phyloP scores from a whole-genome alignment of 1,140 invertebrate genomes.

The Pseudomyrmex concolor region DNA sequence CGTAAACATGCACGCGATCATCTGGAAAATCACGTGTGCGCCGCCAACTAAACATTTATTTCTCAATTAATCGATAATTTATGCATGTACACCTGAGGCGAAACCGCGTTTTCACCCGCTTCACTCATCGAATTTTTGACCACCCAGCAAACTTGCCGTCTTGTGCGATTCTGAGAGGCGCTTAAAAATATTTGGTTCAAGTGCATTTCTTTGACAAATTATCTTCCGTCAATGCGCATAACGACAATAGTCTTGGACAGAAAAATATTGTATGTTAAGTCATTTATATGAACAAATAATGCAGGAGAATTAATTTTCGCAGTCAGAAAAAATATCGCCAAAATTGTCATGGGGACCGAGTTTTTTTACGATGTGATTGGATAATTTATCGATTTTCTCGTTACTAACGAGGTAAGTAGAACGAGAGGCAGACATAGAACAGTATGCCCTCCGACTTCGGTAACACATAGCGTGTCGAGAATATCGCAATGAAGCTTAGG shows the following conservation, averaged over 20 bases:
- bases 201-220: slow-evolving; percentile 22
- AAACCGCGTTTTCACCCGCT: slow-evolving; percentile 32
- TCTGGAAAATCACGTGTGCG: background rate
- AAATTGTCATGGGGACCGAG: slow-evolving; percentile 8
- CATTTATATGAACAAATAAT: slow-evolving; percentile 60
- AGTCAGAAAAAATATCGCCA: background rate
- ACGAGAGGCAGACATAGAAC: background rate
- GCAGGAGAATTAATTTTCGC: slow-evolving; percentile 30
- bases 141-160: slow-evolving; percentile 42
- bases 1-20: slow-evolving; percentile 21
- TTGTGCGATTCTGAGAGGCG: background rate
- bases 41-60: slow-evolving; percentile 5
- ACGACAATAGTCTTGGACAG: slow-evolving; percentile 2
- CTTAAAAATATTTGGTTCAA: slow-evolving; percentile 16
- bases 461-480: slow-evolving; percentile 61
- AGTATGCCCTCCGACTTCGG: slow-evolving; percentile 1
- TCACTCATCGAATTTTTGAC: background rate
- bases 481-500: slow-evolving; percentile 61
- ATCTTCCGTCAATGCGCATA: slow-evolving; percentile 33
- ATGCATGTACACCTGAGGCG: background rate
- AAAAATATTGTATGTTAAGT: background rate
- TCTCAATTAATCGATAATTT: slow-evolving; percentile 53
- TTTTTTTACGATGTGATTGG: slow-evolving; percentile 11
- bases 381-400: slow-evolving; percentile 40
- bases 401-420: slow-evolving; percentile 54